Percentiles rank a stretch among this genome's conserved stretches.
Conservation (phyloP, 2,888 invertebrate species). For the Scaptomyza flava region DNA sequence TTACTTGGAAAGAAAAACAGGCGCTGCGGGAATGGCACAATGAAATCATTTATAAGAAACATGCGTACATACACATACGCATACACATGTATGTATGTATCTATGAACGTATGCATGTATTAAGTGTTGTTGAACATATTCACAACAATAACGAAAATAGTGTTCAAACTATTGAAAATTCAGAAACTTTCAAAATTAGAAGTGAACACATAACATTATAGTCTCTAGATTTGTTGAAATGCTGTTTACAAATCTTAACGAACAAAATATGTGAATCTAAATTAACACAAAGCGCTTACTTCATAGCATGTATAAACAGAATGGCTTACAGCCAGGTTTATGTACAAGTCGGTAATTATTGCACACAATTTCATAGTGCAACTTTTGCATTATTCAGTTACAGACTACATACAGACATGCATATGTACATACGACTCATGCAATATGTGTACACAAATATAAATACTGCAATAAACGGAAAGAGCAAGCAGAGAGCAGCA, state of each 20-base stretch:
- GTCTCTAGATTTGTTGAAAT: neutral
- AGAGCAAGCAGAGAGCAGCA: constrained; percentile 19
- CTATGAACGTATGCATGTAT: neutral
- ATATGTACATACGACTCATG: constrained; percentile 1
- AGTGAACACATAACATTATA: neutral
- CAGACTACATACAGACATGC: neutral
- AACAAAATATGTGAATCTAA: no score
- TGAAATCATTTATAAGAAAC: constrained; percentile 72
- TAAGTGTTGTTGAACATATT: neutral
- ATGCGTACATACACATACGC: constrained; percentile 12
- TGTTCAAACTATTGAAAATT: constrained; percentile 22
- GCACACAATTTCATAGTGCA: constrained; percentile 11
- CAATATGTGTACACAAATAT: constrained; percentile 1
- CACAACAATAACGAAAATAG: constrained; percentile 24
- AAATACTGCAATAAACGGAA: neutral
- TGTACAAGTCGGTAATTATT: constrained; percentile 28
- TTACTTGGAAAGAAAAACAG: constrained; percentile 70
- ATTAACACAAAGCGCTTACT: no score
- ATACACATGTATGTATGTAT: constrained; percentile 4
- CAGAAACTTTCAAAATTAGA: neutral
- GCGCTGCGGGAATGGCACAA: constrained; percentile 66
- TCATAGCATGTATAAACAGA: neutral
- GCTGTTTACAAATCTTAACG: neutral
- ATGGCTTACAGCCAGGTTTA: constrained; percentile 28
- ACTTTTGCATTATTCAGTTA: constrained; percentile 26